Evolutionary conservation across 2,888 invertebrate species (phyloP).

Genomic region (Trichogramma dendrolimi): DNA sequence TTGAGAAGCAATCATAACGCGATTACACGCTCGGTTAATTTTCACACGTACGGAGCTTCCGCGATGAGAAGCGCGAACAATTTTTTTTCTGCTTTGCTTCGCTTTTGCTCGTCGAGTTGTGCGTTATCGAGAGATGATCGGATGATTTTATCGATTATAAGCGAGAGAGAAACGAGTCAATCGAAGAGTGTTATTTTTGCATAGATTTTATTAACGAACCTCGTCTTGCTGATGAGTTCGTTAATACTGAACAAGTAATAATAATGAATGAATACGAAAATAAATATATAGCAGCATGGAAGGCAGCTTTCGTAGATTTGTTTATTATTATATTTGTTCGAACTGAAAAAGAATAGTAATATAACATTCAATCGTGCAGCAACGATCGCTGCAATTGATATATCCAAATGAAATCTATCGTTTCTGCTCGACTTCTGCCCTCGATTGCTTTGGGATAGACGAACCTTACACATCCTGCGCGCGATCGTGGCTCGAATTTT

Average conservation of each 20-base stretch:
- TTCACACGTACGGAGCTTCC: not conserved
- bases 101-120: too few species aligned
- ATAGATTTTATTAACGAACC: not conserved
- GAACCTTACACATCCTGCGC: too few species aligned
- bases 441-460: not conserved
- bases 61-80: too few species aligned
- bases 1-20: conserved; percentile 3
- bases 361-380: too few species aligned
- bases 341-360: too few species aligned
- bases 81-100: too few species aligned
- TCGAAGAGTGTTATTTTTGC: not conserved
- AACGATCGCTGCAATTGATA: too few species aligned
- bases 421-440: not conserved
- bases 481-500: not conserved
- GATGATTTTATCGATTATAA: not conserved
- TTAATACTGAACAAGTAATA: not conserved
- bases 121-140: conserved; percentile 9
- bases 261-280: not conserved
- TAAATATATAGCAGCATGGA: too few species aligned
- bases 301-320: too few species aligned
- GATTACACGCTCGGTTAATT: conserved; percentile 12
- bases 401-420: not conserved
- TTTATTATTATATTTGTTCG: too few species aligned
- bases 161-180: conserved; percentile 4
- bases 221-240: too few species aligned